Conservation (phyloP, 1,140 invertebrate species). For the Drosophila chauvacae region DNA sequence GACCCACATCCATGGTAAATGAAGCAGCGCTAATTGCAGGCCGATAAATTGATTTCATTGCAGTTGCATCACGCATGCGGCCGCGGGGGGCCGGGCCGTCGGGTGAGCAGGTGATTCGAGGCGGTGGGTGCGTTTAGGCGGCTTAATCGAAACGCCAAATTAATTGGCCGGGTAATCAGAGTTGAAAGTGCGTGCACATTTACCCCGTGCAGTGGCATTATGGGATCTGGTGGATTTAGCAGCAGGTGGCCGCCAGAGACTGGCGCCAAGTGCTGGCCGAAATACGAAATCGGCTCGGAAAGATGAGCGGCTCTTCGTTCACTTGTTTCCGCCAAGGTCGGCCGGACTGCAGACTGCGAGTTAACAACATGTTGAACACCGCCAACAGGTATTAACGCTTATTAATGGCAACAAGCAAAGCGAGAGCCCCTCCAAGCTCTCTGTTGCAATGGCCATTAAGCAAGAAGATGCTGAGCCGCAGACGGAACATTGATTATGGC, state of each 20-base stretch:
- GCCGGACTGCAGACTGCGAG: constrained; percentile 24
- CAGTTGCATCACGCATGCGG: constrained; percentile 62
- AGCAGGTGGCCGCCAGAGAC: constrained; percentile 53
- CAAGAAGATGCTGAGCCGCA: constrained; percentile 49
- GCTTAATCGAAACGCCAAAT: constrained; percentile 62
- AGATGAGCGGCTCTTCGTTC: constrained; percentile 34
- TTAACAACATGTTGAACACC: constrained; percentile 59
- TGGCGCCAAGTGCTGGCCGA: constrained; percentile 33
- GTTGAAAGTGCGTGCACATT: constrained; percentile 44
- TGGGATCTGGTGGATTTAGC: constrained; percentile 22
- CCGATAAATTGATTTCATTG: constrained; percentile 63
- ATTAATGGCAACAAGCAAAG: constrained; percentile 55
- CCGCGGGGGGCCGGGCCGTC: constrained; percentile 11
- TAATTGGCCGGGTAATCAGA: constrained; percentile 60
- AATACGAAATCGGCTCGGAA: constrained; percentile 24
- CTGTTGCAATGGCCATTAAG: constrained; percentile 67
- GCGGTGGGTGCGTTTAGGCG: constrained; percentile 44
- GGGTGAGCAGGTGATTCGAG: constrained; percentile 53
- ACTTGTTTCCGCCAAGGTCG: constrained; percentile 47
- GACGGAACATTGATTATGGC: constrained; percentile 37
- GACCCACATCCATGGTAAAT: constrained; percentile 77
- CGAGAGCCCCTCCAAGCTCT: constrained; percentile 7
- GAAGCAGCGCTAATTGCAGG: constrained; percentile 64
- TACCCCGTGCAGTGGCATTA: constrained; percentile 12
- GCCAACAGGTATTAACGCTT: constrained; percentile 56